Conservation (phyloP, 1,140 invertebrate genomes). For the Zaprionus africanus region DNA sequence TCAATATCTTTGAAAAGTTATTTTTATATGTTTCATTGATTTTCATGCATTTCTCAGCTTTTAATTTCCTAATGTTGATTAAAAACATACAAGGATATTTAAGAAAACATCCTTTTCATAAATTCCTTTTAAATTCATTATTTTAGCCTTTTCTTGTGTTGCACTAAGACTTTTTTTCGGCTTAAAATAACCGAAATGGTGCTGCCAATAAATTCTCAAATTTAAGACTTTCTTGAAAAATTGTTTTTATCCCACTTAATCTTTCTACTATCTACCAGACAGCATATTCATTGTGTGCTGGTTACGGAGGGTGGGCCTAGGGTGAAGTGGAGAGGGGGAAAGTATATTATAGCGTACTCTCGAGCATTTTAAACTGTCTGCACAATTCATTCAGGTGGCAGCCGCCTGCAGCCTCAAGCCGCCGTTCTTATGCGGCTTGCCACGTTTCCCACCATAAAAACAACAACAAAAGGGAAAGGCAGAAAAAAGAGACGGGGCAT, state of each 20-base stretch:
- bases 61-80: too few relatives aligned
- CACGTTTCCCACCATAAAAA: slow-evolving; percentile 31
- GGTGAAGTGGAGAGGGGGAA: neutral
- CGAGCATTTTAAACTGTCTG: slow-evolving; percentile 42
- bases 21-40: too few relatives aligned
- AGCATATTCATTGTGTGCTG: slow-evolving; percentile 8
- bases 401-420: neutral
- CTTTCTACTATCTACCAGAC: slow-evolving; percentile 9
- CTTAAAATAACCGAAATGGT: neutral
- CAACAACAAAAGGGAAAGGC: slow-evolving; percentile 26
- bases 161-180: neutral
- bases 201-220: neutral
- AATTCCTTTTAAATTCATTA: too few relatives aligned
- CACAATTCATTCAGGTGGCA: slow-evolving; percentile 48
- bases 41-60: too few relatives aligned
- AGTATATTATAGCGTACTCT: slow-evolving; percentile 30
- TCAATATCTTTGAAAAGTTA: too few relatives aligned
- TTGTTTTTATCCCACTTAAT: neutral
- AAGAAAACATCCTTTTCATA: too few relatives aligned
- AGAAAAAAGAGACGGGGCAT: slow-evolving; percentile 20
- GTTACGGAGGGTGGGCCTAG: neutral
- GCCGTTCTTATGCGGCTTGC: slow-evolving; percentile 40
- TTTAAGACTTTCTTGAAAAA: neutral
- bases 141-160: neutral
- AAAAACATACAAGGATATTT: too few relatives aligned